Evolutionary conservation across 2,113 vertebrate genomes (phyloP), one percentile per base, ranked within the genome.

Genomic region (Nannobrachium achirus): DNA sequence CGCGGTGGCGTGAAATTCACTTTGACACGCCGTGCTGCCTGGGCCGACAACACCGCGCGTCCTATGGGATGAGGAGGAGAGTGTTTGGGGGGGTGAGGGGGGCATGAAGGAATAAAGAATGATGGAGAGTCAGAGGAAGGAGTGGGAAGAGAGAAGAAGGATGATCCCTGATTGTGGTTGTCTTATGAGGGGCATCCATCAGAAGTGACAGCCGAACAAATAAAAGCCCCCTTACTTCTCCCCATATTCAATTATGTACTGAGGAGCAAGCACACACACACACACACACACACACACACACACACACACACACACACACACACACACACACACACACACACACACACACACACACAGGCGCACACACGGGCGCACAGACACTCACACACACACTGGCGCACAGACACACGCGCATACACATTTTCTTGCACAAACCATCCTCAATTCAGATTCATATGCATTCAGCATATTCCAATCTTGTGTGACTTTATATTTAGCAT

Each of bases 141-240:
- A 88, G 89, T 85, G 73, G 82, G 87, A 74, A 78, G 68, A 69
- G 76, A 82, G 80, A 84, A 91, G 88, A 91, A 81, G 84, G 87
- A 92, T 89, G 89, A 90, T 90, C 75, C 75, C 72, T 83, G 86
- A 92, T 85, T 82, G 84, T 87, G 70, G 75, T 74, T 67, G 82
- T 88, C 86, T 92, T 93, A 92, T 93, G 91, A 93, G 87, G 87
- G 75, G 79, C 84, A 93, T 92, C 90, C 90, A 92, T 93, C 91
- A 92, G 75, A 19, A 69, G 40, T 87, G 88, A 91, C 86, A 89
- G 58, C 63, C 11, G 63, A 66, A 90, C 86, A 91, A 92, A 91
- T 87, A 89, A 82, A 85, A 55, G 19, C 68, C 50, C 45, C 55
- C 69, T 56, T 58, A 33, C 6, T 41, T 48, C 15, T 41, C 20